Evolutionary conservation across 2,888 invertebrate species (phyloP).

Genomic region (Mactromeris polynyma): DNA sequence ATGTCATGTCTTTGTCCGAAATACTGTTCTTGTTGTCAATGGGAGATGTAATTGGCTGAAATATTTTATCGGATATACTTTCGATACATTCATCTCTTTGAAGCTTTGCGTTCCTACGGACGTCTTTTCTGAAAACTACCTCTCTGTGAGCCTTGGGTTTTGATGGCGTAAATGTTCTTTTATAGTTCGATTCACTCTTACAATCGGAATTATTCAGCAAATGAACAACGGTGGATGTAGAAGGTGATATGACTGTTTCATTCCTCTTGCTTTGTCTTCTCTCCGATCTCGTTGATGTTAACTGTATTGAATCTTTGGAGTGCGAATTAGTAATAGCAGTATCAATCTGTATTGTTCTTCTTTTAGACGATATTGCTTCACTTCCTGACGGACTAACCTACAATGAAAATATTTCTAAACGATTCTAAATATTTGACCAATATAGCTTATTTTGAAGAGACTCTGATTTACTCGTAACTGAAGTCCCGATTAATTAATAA

Average conservation of each 20-base stretch:
- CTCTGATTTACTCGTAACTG: no score
- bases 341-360: neutral
- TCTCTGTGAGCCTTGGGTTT: neutral
- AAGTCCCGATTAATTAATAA: no score
- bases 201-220: neutral
- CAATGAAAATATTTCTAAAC: neutral
- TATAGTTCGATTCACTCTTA: neutral
- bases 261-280: neutral
- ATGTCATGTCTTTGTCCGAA: constrained; percentile 64
- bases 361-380: constrained; percentile 69
- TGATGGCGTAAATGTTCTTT: neutral
- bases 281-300: neutral
- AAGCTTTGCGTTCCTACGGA: neutral
- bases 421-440: no score
- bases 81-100: neutral
- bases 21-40: constrained; percentile 38
- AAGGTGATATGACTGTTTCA: neutral
- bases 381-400: constrained; percentile 74
- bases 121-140: neutral
- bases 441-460: no score
- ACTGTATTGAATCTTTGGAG: neutral
- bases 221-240: neutral
- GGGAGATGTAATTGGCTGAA: constrained; percentile 50
- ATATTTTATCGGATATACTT: constrained; percentile 18
- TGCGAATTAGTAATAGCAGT: neutral